phyloP scores from a whole-genome alignment of 2,113 vertebrate genomes.

The Crotalus tigris region DNA sequence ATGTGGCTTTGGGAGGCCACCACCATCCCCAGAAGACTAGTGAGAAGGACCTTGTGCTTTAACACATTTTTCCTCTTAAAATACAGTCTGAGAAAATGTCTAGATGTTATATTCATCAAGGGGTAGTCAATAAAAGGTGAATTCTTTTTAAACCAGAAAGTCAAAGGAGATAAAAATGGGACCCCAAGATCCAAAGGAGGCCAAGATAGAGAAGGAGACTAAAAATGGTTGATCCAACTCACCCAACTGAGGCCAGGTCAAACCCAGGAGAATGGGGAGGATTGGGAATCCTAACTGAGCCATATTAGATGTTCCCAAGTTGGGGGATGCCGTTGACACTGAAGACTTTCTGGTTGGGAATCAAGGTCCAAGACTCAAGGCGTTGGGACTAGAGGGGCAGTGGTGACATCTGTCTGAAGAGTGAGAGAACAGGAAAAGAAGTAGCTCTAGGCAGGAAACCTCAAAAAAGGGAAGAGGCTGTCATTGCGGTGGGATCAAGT shows the following conservation, averaged over 20 bases:
- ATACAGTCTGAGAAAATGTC: background rate
- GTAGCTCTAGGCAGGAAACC: slow-evolving; percentile 15
- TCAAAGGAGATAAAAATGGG: background rate
- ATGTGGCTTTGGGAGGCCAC: background rate
- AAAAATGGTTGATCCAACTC: background rate
- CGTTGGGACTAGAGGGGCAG: background rate
- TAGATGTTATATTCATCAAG: background rate
- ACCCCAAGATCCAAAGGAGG: background rate
- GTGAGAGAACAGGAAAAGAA: background rate
- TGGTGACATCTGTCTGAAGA: background rate
- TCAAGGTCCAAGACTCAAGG: background rate
- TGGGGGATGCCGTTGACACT: background rate
- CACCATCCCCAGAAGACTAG: background rate
- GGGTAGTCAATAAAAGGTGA: background rate
- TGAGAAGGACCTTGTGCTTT: background rate
- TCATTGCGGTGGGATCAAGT: background rate
- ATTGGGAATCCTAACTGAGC: background rate
- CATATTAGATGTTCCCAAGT: background rate
- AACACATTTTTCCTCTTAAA: background rate
- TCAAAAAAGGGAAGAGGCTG: slow-evolving; percentile 20
- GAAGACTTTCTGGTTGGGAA: background rate
- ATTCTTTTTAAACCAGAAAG: background rate
- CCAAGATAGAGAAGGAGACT: background rate
- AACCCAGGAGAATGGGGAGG: slow-evolving; percentile 7
- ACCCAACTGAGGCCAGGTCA: slow-evolving; percentile 20